Conservation (phyloP, 2,113 vertebrate genomes). For the Procavia capensis region DNA sequence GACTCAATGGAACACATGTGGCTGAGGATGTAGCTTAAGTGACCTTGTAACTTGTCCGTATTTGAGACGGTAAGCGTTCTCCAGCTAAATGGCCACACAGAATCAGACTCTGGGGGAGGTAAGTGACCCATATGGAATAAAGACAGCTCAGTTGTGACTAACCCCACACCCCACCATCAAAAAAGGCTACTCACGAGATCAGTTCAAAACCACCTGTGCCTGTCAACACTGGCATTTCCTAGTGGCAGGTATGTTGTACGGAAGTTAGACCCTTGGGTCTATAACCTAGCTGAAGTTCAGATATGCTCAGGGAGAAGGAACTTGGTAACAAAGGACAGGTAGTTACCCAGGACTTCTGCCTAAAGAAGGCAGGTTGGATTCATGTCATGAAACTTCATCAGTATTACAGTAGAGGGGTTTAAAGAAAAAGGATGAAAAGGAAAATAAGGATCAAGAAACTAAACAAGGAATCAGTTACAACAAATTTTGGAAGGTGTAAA, state of each 20-base stretch:
- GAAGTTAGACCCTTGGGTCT: not conserved
- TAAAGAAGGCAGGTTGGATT: not conserved
- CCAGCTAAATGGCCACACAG: fast-evolving
- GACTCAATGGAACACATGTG: not conserved
- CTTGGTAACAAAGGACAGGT: not conserved
- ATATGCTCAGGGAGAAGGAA: not conserved
- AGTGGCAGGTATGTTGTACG: not conserved
- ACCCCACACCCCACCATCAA: not conserved
- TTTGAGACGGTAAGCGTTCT: not conserved
- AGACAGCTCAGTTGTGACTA: not conserved
- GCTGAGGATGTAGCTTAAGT: not conserved
- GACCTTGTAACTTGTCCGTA: not conserved
- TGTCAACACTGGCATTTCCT: not conserved
- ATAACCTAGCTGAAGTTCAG: not conserved
- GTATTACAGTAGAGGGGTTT: not conserved
- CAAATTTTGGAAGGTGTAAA: not conserved
- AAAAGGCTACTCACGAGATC: not conserved
- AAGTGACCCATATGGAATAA: not conserved
- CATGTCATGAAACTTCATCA: not conserved
- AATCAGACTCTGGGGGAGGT: not conserved
- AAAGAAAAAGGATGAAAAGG: not conserved
- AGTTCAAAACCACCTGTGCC: not conserved
- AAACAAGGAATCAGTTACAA: not conserved
- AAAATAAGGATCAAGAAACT: not conserved
- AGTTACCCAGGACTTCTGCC: no score